Evolutionary conservation across 2,797 vertebrate genomes (phyloP).

Genomic region (Lepus oiostolus): DNA sequence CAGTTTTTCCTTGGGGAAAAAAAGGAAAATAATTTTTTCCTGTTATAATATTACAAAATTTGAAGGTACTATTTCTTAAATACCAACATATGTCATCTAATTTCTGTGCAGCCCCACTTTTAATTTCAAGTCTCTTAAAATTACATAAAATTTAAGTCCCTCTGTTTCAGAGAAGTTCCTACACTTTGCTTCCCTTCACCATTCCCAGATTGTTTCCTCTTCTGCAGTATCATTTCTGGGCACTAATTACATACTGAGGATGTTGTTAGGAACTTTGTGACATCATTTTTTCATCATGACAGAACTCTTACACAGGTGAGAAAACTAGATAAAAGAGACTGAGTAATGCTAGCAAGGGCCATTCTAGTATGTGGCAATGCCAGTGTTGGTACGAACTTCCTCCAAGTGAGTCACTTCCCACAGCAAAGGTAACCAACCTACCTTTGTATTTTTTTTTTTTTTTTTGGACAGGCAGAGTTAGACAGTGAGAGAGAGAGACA

Average conservation of each 20-base stretch:
- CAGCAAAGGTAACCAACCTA: neutral
- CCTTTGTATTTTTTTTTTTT: no score
- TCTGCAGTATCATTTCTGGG: neutral
- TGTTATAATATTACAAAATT: neutral
- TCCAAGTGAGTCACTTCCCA: neutral
- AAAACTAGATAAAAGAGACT: neutral
- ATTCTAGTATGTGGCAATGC: neutral
- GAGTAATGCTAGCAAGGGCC: neutral
- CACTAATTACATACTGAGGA: neutral
- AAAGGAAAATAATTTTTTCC: neutral
- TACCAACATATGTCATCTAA: neutral
- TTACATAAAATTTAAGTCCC: neutral
- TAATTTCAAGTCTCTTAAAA: conserved; percentile 16
- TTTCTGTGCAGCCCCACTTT: neutral
- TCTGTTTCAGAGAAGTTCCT: neutral
- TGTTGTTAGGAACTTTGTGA: neutral
- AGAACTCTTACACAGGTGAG: neutral
- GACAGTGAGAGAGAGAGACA: no score
- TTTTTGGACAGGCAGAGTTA: no score
- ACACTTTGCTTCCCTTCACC: neutral
- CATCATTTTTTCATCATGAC: neutral
- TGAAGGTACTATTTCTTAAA: neutral
- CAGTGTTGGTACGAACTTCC: neutral
- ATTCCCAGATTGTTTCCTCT: neutral
- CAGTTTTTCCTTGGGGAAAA: neutral